Conservation (phyloP, 2,888 invertebrate genomes). For the Orchestes rusci region DNA sequence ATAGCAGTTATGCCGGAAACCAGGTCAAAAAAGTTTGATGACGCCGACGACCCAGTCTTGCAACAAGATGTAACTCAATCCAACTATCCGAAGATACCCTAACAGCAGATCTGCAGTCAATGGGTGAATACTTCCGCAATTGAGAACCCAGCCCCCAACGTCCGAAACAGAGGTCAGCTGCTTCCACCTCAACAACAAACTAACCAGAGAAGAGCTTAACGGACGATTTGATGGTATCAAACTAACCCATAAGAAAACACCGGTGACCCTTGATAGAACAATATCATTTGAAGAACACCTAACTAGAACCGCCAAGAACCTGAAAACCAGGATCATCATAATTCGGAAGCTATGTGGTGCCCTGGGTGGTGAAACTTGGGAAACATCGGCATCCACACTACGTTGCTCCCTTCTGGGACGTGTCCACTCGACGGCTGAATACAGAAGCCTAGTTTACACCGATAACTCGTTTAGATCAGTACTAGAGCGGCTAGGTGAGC, state of each 20-base stretch:
- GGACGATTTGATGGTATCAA: too few relatives aligned
- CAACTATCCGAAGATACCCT: too few relatives aligned
- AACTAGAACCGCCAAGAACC: neutral
- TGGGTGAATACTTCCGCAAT: neutral
- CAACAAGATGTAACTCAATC: too few relatives aligned
- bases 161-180: conserved; percentile 6
- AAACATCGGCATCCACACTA: neutral
- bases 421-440: neutral
- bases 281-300: conserved; percentile 1
- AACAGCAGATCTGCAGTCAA: too few relatives aligned
- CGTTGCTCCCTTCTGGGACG: neutral
- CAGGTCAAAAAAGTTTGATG: neutral
- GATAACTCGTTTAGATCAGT: too few relatives aligned
- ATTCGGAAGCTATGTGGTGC: neutral
- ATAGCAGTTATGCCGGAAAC: neutral
- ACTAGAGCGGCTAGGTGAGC: too few relatives aligned
- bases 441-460: too few relatives aligned
- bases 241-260: too few relatives aligned
- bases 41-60: neutral
- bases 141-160: neutral
- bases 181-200: too few relatives aligned
- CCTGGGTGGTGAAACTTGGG: too few relatives aligned
- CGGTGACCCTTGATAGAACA: too few relatives aligned
- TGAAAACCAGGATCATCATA: neutral
- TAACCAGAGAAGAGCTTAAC: too few relatives aligned